These are phyloP conservation scores for Drosophila pruinosa DNA, from an alignment of 1,140 invertebrate species.

Conservation along the genomic window DNA sequence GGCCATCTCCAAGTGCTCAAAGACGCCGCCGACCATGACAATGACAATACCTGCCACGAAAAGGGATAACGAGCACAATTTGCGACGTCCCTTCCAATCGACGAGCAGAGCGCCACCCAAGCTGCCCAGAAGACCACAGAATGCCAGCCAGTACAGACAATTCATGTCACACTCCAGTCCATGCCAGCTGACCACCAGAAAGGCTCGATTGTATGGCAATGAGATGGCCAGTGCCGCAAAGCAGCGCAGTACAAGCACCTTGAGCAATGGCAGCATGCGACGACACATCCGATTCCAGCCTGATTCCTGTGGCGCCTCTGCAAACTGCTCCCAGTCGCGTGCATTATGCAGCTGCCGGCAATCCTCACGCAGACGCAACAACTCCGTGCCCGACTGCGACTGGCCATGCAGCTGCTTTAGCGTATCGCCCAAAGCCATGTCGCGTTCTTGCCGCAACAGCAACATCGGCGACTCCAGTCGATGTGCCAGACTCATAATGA, in stretches of 20 bases:
- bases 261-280: constrained; percentile 52
- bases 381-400: constrained; percentile 50
- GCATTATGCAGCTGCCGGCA: constrained; percentile 64
- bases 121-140: constrained; percentile 65
- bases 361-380: constrained; percentile 64
- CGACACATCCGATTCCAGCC: constrained; percentile 17
- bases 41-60: constrained; percentile 66
- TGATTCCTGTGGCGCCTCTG: constrained; percentile 19
- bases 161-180: constrained; percentile 74
- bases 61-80: constrained; percentile 61
- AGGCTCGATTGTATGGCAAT: constrained; percentile 69
- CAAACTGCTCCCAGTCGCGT: constrained; percentile 57
- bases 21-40: constrained; percentile 70
- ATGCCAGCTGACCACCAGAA: constrained; percentile 66
- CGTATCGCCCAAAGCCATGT: constrained; percentile 62
- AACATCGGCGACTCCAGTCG: constrained; percentile 66
- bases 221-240: constrained; percentile 64
- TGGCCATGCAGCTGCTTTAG: constrained; percentile 57
- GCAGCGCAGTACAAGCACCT: constrained; percentile 66
- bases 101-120: constrained; percentile 53
- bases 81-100: constrained; percentile 67
- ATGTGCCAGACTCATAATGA: constrained; percentile 54
- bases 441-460: constrained; percentile 61
- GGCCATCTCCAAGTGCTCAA: constrained; percentile 61
- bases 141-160: constrained; percentile 69